These are phyloP conservation scores for Cylindroiulus punctatus DNA, from an alignment of 2,888 invertebrate species.

Conservation along the genomic window DNA sequence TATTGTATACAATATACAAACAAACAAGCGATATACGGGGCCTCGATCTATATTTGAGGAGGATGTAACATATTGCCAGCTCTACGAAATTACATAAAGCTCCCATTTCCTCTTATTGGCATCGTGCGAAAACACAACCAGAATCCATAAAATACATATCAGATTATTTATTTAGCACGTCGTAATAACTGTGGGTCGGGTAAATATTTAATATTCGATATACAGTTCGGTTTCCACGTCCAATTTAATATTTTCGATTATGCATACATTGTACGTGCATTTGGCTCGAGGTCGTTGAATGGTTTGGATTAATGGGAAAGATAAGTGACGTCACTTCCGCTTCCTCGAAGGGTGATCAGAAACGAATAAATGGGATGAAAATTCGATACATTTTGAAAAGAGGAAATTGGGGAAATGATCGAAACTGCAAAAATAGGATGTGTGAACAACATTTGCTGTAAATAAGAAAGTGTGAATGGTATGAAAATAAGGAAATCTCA, in stretches of 20 bases:
- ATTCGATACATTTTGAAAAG: too few relatives aligned
- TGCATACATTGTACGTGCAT: not conserved
- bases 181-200: conserved; percentile 1
- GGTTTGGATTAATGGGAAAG: too few relatives aligned
- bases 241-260: not conserved
- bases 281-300: not conserved
- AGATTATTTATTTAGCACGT: conserved; percentile 11
- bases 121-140: not conserved
- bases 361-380: too few relatives aligned
- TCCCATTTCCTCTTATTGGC: not conserved
- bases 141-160: not conserved
- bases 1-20: not conserved
- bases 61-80: conserved; percentile 3
- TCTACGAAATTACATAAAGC: not conserved
- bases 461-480: too few relatives aligned
- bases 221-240: not conserved
- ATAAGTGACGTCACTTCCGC: too few relatives aligned
- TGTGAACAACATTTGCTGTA: too few relatives aligned
- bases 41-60: conserved; percentile 10
- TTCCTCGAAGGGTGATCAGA: too few relatives aligned
- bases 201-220: conserved; percentile 14
- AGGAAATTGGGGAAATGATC: too few relatives aligned
- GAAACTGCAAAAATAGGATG: too few relatives aligned
- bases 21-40: not conserved
- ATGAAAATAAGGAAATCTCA: too few relatives aligned